phyloP scores from a whole-genome alignment of 1,140 invertebrate genomes.

The Pogonomyrmex californicus region DNA sequence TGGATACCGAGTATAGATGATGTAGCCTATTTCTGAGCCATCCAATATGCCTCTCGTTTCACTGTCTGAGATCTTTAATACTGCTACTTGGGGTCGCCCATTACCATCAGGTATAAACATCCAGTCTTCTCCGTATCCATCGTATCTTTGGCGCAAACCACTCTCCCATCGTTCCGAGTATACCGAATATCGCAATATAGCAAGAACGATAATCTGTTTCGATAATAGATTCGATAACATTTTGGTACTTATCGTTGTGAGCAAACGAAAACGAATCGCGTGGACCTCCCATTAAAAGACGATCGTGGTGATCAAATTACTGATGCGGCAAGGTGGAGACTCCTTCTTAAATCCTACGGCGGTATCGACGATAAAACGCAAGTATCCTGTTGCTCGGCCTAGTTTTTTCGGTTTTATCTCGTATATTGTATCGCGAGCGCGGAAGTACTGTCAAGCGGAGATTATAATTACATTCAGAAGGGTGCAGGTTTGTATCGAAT shows the following conservation, averaged over 20 bases:
- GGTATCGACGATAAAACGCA: conserved; percentile 71
- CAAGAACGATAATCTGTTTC: conserved; percentile 25
- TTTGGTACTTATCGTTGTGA: neutral
- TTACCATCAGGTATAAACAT: conserved; percentile 90
- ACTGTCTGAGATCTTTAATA: conserved; percentile 80
- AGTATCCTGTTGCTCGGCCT: conserved; percentile 69
- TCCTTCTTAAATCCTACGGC: conserved; percentile 79
- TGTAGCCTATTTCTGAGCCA: conserved; percentile 78
- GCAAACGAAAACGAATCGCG: neutral
- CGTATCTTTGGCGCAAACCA: conserved; percentile 80
- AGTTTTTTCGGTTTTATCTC: conserved; percentile 79
- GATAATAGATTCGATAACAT: conserved; percentile 6
- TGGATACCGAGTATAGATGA: conserved; percentile 84
- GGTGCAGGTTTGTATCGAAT: conserved; percentile 71
- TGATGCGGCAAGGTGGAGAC: neutral
- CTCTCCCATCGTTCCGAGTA: conserved; percentile 72
- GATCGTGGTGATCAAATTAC: neutral
- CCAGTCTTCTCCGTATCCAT: conserved; percentile 88
- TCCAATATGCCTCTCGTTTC: conserved; percentile 76
- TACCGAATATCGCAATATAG: neutral
- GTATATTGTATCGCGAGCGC: conserved; percentile 75
- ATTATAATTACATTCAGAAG: conserved; percentile 74
- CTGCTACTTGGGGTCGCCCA: conserved; percentile 87
- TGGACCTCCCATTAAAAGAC: conserved; percentile 1
- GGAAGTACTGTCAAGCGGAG: conserved; percentile 78